Conservation (phyloP, 2,797 vertebrate species). For the Scleropages formosus region DNA sequence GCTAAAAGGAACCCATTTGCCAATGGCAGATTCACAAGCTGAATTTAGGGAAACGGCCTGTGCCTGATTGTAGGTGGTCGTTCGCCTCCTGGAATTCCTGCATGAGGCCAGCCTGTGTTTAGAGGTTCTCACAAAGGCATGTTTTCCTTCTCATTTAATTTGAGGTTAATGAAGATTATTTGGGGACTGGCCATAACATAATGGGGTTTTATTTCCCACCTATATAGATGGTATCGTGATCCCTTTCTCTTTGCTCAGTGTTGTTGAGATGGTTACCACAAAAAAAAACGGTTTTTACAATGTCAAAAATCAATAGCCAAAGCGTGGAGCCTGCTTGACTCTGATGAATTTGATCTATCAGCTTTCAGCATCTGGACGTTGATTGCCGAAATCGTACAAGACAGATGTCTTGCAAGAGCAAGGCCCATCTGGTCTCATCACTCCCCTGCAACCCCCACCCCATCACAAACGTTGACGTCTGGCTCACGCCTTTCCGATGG, state of each 20-base stretch:
- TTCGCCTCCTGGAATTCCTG: not conserved
- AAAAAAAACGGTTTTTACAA: no score
- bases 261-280: no score
- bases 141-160: constrained; percentile 23
- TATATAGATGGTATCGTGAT: not conserved
- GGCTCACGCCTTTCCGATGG: constrained; percentile 41
- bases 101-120: not conserved
- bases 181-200: not conserved
- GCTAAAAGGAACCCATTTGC: constrained; percentile 10
- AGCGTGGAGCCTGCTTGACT: constrained; percentile 46
- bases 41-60: not conserved
- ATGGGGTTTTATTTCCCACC: constrained; percentile 12
- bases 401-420: constrained; percentile 36
- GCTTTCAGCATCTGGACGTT: constrained; percentile 49
- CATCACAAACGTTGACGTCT: constrained; percentile 44
- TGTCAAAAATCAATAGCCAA: constrained; percentile 55
- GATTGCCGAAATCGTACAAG: constrained; percentile 48
- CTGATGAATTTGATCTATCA: constrained; percentile 60
- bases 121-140: not conserved
- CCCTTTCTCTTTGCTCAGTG: constrained; percentile 16
- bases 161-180: no score
- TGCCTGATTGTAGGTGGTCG: no score
- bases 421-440: constrained; percentile 30
- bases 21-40: not conserved
- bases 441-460: constrained; percentile 10